Conservation (phyloP, 2,113 vertebrate species). For the Saccopteryx leptura region DNA sequence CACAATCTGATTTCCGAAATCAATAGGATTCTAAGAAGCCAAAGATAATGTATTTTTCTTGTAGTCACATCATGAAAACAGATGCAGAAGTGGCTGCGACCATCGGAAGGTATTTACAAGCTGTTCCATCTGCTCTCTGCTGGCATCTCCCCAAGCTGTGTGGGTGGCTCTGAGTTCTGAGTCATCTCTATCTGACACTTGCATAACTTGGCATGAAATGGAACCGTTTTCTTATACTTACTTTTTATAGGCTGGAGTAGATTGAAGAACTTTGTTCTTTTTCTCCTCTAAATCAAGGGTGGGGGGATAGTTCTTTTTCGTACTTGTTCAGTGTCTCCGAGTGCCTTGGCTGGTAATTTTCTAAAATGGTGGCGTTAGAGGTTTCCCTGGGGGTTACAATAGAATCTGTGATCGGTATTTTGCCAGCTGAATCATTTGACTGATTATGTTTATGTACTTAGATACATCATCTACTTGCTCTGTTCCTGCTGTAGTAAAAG, state of each 20-base stretch:
- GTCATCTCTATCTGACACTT: conserved; percentile 74
- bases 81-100: conserved; percentile 80
- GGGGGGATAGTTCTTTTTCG: not conserved
- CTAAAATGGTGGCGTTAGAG: conserved; percentile 59
- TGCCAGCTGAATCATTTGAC: conserved; percentile 16
- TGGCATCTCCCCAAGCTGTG: conserved; percentile 75
- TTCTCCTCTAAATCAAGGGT: conserved; percentile 48
- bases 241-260: conserved; percentile 1
- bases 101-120: conserved; percentile 86
- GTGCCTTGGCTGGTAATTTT: conserved; percentile 66
- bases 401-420: not conserved
- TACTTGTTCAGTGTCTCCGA: conserved; percentile 56
- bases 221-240: not conserved
- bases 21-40: conserved; percentile 81
- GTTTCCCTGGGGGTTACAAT: conserved; percentile 9
- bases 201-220: conserved; percentile 50
- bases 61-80: conserved; percentile 84
- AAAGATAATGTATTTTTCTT: conserved; percentile 62
- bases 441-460: not conserved
- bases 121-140: conserved; percentile 84
- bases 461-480: not conserved
- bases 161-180: conserved; percentile 81
- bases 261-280: not conserved
- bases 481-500: not conserved
- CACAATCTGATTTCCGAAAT: conserved; percentile 84